These are phyloP conservation scores for Callocephalon fimbriatum DNA, from an alignment of 2,113 vertebrate genomes.

Conservation along the genomic window DNA sequence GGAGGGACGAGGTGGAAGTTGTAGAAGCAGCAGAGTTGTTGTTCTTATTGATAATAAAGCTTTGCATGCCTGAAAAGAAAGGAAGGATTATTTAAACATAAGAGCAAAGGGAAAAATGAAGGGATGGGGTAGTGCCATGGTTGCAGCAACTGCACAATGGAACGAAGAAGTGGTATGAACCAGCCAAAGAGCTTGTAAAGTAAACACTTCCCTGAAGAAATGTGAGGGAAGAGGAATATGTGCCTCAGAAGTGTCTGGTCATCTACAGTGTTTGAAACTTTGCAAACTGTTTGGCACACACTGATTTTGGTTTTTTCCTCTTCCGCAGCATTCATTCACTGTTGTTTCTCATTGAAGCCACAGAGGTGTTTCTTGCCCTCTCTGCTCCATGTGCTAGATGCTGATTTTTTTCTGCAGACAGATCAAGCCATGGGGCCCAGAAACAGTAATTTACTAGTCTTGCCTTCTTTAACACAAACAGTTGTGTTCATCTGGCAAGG, in stretches of 20 bases:
- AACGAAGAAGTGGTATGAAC: not conserved
- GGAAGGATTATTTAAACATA: not conserved
- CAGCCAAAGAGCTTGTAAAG: not conserved
- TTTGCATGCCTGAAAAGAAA: not conserved
- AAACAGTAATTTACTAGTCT: not conserved
- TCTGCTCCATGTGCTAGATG: not conserved
- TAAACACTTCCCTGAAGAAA: not conserved
- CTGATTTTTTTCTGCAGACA: not conserved
- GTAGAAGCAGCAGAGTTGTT: not conserved
- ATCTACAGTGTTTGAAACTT: not conserved
- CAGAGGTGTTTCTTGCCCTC: not conserved
- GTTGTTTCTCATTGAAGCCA: not conserved
- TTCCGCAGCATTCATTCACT: not conserved
- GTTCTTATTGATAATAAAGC: not conserved
- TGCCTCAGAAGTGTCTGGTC: not conserved
- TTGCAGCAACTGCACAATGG: not conserved
- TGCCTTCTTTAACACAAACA: not conserved
- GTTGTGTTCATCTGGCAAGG: conserved; percentile 21
- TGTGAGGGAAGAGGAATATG: not conserved
- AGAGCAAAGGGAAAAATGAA: not conserved
- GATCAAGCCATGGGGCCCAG: not conserved
- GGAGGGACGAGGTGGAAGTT: not conserved
- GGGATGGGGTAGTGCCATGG: not conserved
- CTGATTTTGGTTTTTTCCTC: not conserved
- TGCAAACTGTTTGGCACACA: not conserved